Percentiles rank a stretch among this genome's conserved stretches.
Conservation (phyloP, 2,113 vertebrate genomes). For the Merops nubicus region DNA sequence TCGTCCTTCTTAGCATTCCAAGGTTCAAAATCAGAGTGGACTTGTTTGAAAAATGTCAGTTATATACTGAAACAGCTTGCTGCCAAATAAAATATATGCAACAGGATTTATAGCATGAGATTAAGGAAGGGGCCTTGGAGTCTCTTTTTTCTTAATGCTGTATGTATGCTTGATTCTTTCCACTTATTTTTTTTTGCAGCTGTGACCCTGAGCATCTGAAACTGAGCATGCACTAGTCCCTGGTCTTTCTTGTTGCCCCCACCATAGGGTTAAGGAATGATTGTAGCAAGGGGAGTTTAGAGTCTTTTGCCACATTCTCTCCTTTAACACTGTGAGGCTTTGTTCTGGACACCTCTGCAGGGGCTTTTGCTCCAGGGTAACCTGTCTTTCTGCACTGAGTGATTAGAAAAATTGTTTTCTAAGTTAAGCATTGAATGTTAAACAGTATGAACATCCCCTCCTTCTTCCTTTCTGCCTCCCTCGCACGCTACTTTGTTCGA, state of each 20-base stretch:
- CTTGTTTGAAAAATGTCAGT: constrained; percentile 43
- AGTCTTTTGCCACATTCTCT: not conserved
- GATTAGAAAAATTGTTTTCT: not conserved
- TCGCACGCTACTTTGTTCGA: not conserved
- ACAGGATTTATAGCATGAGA: constrained; percentile 29
- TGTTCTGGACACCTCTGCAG: not conserved
- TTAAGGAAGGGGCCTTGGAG: constrained; percentile 34
- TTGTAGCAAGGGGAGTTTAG: not conserved
- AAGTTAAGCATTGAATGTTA: not conserved
- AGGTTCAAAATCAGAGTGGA: not conserved
- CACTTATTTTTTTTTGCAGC: not conserved
- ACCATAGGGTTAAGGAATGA: not conserved
- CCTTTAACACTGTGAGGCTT: not conserved
- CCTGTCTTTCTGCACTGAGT: not conserved
- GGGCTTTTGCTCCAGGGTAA: not conserved
- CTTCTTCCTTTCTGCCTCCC: not conserved
- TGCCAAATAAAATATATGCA: constrained; percentile 44
- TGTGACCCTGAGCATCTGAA: not conserved
- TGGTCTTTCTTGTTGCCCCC: not conserved
- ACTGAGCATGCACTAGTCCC: not conserved
- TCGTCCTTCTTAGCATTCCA: not conserved
- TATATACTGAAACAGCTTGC: constrained; percentile 27
- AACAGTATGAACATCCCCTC: not conserved
- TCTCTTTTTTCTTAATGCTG: constrained; percentile 18
- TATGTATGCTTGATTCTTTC: not conserved